A percentile compares a stretch with the other conserved stretches of the same genome.
These are phyloP conservation scores for Leucosticte australis DNA, from an alignment of 2,113 vertebrate species.

Conservation along the genomic window DNA sequence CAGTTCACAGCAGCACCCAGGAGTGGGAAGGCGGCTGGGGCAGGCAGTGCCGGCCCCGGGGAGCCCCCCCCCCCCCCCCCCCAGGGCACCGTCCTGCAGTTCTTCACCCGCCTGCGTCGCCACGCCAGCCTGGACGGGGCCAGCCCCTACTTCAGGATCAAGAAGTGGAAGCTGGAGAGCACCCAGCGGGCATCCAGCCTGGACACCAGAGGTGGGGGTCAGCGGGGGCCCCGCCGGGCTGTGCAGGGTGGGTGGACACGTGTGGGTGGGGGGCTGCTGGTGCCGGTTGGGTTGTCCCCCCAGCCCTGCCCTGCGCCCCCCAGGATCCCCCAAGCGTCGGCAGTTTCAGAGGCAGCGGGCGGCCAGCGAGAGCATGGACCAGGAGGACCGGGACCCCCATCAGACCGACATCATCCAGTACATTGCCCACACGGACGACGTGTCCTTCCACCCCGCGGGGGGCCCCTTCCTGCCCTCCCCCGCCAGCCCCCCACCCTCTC, in stretches of 20 bases:
- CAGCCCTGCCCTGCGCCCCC: not conserved
- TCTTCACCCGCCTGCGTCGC: constrained; percentile 90
- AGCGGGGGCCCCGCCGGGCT: not conserved
- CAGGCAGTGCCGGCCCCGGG: not conserved
- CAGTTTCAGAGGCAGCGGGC: constrained; percentile 95
- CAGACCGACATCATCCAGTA: constrained; percentile 92
- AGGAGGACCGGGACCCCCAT: constrained; percentile 81
- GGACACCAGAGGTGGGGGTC: constrained; percentile 87
- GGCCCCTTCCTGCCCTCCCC: constrained; percentile 81
- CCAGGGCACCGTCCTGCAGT: constrained; percentile 84
- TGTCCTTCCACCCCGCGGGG: constrained; percentile 72
- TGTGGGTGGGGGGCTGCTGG: not conserved
- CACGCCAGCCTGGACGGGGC: constrained; percentile 93
- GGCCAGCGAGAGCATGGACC: constrained; percentile 95
- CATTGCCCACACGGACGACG: constrained; percentile 84
- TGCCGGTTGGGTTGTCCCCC: not conserved
- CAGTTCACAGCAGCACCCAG: constrained; percentile 74
- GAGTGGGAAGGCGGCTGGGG: constrained; percentile 51
- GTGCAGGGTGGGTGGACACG: rapidly evolving
- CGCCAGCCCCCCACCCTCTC: constrained; percentile 87
- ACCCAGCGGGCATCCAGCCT: constrained; percentile 93
- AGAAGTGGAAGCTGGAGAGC: constrained; percentile 94
- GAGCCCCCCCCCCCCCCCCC: constrained; percentile 60
- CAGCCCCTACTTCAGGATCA: constrained; percentile 95
- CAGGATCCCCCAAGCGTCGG: constrained; percentile 90